These are phyloP conservation scores for Zele albiditarsus DNA, from an alignment of 2,888 invertebrate genomes.

Conservation along the genomic window DNA sequence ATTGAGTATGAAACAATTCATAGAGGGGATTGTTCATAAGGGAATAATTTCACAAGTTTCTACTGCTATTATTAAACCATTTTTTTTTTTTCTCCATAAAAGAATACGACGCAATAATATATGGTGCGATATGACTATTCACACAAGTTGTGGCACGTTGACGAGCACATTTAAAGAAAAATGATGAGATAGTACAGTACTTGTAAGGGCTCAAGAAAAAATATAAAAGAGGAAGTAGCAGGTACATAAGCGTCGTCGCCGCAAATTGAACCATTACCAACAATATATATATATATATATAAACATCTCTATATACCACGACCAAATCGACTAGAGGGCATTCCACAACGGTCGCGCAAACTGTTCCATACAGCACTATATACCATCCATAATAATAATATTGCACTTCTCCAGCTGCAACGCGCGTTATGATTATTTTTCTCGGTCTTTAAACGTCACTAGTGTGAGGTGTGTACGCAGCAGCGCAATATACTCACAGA, in stretches of 20 bases:
- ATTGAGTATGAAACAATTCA: too few relatives aligned
- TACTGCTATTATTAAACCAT: too few relatives aligned
- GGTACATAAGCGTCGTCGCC: slow-evolving; percentile 37
- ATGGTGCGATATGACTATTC: too few relatives aligned
- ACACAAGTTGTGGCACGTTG: too few relatives aligned
- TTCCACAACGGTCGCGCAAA: slow-evolving; percentile 6
- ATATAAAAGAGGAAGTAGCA: slow-evolving; percentile 7
- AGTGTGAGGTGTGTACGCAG: background rate
- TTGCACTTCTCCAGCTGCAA: background rate
- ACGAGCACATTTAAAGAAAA: too few relatives aligned
- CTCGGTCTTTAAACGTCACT: slow-evolving; percentile 24
- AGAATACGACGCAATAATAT: too few relatives aligned
- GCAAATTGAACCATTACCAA: slow-evolving; percentile 61
- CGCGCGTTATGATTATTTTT: background rate
- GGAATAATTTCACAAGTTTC: too few relatives aligned
- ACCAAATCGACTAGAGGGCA: slow-evolving; percentile 49
- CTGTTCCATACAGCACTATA: background rate
- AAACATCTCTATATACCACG: slow-evolving; percentile 40
- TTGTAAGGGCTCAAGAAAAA: background rate
- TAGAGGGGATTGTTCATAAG: too few relatives aligned
- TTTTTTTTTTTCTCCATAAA: too few relatives aligned
- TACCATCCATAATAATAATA: background rate
- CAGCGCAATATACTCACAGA: background rate
- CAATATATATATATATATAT: slow-evolving; percentile 37
- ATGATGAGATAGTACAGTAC: too few relatives aligned